Base-by-base conservation (phyloP, 2,113 vertebrate species). In the Henicopernis longicauda region DNA sequence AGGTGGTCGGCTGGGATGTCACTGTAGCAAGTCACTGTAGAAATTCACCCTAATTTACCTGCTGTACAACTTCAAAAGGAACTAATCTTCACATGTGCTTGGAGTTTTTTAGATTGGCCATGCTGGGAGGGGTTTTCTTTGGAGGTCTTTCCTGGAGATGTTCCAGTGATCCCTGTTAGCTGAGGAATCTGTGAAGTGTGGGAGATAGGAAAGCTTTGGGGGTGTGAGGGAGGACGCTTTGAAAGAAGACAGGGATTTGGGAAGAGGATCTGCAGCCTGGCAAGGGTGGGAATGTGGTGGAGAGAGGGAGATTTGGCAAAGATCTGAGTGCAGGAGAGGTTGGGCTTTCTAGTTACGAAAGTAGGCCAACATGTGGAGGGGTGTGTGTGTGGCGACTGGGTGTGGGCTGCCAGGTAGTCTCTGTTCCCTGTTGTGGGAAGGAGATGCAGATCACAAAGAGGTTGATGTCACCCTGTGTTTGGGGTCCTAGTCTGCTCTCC, bases 241-340 rank as follows among this genome's bases (percentile, higher is more conserved):
- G n/a, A 67, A 45, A 57, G 44, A 89, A 69, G 59, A 32, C 7
- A 13, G 31, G 36, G 38, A 50, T 71, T 45, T 76, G 1, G 2
- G 55, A 81, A 70, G 32, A 74, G 42, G 27, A 54, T 79, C n/a
- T 57, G 29, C 57, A 67, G 7, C 29, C 38, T 61, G 7, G 20
- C 29, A n/a, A 16, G 74, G 23, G 26, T 63, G 66, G 42, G 38
- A 71, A 22, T 18, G 44, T 36, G 42, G 55, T 80, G 55, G 63
- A 26, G 71, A 40, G 45, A 82, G 47, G 47, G 38, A 94, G 42
- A 27, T 49, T 89, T 69, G 72, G n/a, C 14, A 21, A 72, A 80
- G 54, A 27, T 21, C 16, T 36, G 36, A 21, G 55, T 0, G 0
- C 38, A 16, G 34, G 32, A 74, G 59, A 50, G 59, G 25, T 6